These are phyloP conservation scores for Trissolcus basalis DNA, from an alignment of 1,140 invertebrate genomes.

Conservation along the genomic window DNA sequence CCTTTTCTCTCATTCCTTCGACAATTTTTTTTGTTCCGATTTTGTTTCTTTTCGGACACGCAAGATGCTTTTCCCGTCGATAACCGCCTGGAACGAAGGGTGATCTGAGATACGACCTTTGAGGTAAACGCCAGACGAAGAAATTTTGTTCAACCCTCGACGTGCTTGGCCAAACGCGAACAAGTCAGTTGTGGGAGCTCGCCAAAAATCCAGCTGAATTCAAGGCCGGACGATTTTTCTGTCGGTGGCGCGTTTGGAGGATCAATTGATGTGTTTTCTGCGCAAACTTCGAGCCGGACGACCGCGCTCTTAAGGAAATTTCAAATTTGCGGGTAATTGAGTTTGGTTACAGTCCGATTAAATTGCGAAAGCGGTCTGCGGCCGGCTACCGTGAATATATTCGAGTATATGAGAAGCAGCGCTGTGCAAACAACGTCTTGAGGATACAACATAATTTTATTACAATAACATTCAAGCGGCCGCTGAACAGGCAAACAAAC, in stretches of 20 bases:
- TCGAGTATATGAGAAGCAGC: background rate
- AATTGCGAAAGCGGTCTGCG: constrained; percentile 15
- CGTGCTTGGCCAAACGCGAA: constrained; percentile 17
- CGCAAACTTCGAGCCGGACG: constrained; percentile 16
- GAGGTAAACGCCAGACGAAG: constrained; percentile 30
- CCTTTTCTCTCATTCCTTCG: constrained; percentile 6
- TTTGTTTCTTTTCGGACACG: constrained; percentile 32
- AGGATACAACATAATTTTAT: background rate
- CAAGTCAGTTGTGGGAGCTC: constrained; percentile 4
- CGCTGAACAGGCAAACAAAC: no score
- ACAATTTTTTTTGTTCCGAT: constrained; percentile 4
- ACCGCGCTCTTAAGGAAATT: constrained; percentile 23
- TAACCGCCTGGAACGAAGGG: constrained; percentile 41
- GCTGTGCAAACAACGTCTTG: background rate
- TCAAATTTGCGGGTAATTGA: constrained; percentile 27
- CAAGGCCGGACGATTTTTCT: constrained; percentile 26
- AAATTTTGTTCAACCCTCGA: constrained; percentile 37
- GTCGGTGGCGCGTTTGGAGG: background rate
- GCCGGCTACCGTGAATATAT: background rate
- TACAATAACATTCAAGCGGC: no score
- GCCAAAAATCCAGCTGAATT: constrained; percentile 26
- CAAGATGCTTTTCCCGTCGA: constrained; percentile 48
- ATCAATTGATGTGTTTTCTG: constrained; percentile 39
- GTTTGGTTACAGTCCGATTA: constrained; percentile 24
- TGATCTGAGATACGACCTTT: constrained; percentile 35